These are phyloP conservation scores for Lepidocyrtinus sp. DNA, from an alignment of 2,888 invertebrate genomes.

Conservation along the genomic window DNA sequence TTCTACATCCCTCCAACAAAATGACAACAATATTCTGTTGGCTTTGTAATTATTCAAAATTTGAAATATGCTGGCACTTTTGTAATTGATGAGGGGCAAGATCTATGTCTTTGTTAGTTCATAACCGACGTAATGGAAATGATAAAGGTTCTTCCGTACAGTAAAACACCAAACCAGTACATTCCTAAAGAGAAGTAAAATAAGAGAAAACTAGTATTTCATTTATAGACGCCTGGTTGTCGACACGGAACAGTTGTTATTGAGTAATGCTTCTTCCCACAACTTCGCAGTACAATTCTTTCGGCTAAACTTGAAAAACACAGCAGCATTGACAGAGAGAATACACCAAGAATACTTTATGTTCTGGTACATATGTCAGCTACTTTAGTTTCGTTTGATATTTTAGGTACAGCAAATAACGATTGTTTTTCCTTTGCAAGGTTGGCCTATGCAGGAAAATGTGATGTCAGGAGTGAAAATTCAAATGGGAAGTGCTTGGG, in stretches of 20 bases:
- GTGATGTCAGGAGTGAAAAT: background rate
- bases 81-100: conserved; percentile 64
- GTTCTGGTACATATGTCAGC: background rate
- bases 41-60: conserved; percentile 64
- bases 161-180: conserved; percentile 1
- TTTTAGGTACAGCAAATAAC: background rate
- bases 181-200: conserved; percentile 9
- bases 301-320: too few relatives aligned
- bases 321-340: too few relatives aligned
- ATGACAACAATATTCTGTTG: conserved; percentile 60
- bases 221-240: conserved; percentile 39
- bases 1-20: conserved; percentile 50
- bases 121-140: conserved; percentile 50
- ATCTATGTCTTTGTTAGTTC: conserved; percentile 56
- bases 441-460: background rate
- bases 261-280: conserved; percentile 34
- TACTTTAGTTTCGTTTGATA: background rate
- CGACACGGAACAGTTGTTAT: conserved; percentile 57
- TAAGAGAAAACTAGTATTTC: conserved; percentile 21
- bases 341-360: too few relatives aligned
- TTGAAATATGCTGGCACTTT: conserved; percentile 65
- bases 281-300: background rate
- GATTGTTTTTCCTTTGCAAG: background rate
- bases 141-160: conserved; percentile 58
- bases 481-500: background rate